phyloP scores from a whole-genome alignment of 2,797 vertebrate species.

The Malurus splendens region DNA sequence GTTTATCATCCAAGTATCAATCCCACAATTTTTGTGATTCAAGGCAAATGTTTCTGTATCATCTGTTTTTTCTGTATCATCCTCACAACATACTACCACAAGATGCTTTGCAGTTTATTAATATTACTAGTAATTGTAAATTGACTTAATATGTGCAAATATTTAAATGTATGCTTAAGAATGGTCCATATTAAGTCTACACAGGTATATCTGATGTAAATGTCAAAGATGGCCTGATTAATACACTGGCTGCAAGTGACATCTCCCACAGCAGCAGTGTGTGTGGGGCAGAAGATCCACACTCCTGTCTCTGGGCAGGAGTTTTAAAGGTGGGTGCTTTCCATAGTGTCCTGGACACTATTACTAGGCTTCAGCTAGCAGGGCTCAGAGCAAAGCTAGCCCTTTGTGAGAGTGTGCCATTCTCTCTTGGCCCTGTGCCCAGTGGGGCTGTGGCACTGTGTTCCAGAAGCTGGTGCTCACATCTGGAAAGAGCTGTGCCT shows the following conservation, averaged over 20 bases:
- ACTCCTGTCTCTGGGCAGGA: fast-evolving
- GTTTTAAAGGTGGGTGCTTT: background rate
- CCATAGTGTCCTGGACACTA: fast-evolving
- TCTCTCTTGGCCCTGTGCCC: background rate
- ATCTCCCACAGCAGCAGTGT: background rate
- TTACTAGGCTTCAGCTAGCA: background rate
- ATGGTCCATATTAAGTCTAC: background rate
- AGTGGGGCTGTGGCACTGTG: background rate
- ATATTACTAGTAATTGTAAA: background rate
- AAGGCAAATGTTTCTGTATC: background rate
- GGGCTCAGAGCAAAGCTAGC: background rate
- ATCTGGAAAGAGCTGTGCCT: background rate
- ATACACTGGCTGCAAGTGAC: background rate
- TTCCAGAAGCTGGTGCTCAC: background rate
- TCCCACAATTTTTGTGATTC: background rate
- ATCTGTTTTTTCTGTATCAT: background rate
- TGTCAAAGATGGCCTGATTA: background rate
- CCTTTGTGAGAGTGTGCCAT: background rate
- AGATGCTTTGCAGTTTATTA: background rate
- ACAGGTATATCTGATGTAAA: fast-evolving
- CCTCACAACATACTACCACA: background rate
- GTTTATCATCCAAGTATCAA: background rate
- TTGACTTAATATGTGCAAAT: background rate
- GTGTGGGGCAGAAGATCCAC: background rate
- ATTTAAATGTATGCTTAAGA: background rate